These are phyloP conservation scores for Xyrichtys novacula DNA, from an alignment of 2,797 vertebrate species.

Conservation along the genomic window DNA sequence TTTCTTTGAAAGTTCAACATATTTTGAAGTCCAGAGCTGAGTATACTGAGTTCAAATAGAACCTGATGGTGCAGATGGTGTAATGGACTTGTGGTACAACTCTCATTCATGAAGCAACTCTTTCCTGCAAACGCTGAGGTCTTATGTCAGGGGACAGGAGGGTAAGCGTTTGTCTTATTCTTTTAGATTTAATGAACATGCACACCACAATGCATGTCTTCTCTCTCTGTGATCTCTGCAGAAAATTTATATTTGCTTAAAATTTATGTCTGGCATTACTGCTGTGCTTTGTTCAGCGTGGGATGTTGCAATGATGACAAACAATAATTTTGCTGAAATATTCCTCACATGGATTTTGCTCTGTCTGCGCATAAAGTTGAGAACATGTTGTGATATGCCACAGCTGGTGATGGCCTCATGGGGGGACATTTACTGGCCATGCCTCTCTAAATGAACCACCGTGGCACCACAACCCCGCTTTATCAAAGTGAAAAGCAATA, in stretches of 20 bases:
- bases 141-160: background rate
- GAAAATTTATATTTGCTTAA: slow-evolving; percentile 29
- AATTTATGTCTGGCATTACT: slow-evolving; percentile 6
- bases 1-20: no score
- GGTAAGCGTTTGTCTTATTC: slow-evolving; percentile 1
- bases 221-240: slow-evolving; percentile 32
- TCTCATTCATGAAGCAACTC: background rate
- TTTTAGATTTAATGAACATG: slow-evolving; percentile 22
- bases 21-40: background rate
- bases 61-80: background rate
- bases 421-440: no score
- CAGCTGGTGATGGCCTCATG: no score
- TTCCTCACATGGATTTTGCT: slow-evolving; percentile 43
- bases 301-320: slow-evolving; percentile 49
- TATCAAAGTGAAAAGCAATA: no score
- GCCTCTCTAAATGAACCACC: no score
- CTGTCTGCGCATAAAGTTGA: slow-evolving; percentile 43
- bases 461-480: no score
- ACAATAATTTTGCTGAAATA: slow-evolving; percentile 26
- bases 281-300: slow-evolving; percentile 41
- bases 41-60: background rate
- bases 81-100: background rate
- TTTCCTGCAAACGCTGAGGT: background rate
- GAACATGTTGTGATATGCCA: slow-evolving; percentile 45
- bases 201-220: slow-evolving; percentile 3